These are phyloP conservation scores for Tuta absoluta DNA, from an alignment of 2,888 invertebrate genomes.

Conservation along the genomic window DNA sequence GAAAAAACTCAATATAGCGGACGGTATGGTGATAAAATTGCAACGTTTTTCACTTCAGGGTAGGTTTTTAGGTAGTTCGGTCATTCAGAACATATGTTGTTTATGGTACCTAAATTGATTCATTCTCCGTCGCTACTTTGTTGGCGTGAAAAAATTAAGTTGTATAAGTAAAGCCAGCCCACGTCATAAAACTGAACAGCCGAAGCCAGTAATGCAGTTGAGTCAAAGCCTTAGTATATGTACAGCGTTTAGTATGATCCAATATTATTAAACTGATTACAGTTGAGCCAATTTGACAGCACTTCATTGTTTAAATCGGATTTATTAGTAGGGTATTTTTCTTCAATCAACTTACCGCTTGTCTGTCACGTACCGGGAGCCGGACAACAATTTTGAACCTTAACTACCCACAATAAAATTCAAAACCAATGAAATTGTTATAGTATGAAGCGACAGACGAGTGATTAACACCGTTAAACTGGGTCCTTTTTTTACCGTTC, in stretches of 20 bases:
- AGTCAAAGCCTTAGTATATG: not conserved
- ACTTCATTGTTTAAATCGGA: not conserved
- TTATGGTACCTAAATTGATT: conserved; percentile 41
- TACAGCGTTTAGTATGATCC: not conserved
- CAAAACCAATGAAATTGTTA: no score
- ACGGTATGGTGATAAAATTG: no score
- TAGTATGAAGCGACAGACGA: no score
- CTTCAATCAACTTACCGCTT: no score
- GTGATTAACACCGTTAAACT: no score
- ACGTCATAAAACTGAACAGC: not conserved
- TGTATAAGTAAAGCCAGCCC: not conserved
- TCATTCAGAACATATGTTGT: conserved; percentile 42
- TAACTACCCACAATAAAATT: no score
- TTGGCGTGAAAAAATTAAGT: conserved; percentile 3
- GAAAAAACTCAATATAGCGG: no score
- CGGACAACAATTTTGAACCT: no score
- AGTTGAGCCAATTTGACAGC: not conserved
- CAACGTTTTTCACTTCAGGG: no score
- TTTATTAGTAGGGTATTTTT: not conserved
- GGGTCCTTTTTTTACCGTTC: no score
- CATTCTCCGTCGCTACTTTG: not conserved
- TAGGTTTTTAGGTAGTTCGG: not conserved
- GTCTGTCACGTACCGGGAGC: no score
- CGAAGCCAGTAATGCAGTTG: not conserved
- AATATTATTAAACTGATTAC: not conserved